A percentile compares a stretch with the other conserved stretches of the same genome.
These are phyloP conservation scores for Drosophila gaucha DNA, from an alignment of 2,888 invertebrate genomes.

Conservation along the genomic window DNA sequence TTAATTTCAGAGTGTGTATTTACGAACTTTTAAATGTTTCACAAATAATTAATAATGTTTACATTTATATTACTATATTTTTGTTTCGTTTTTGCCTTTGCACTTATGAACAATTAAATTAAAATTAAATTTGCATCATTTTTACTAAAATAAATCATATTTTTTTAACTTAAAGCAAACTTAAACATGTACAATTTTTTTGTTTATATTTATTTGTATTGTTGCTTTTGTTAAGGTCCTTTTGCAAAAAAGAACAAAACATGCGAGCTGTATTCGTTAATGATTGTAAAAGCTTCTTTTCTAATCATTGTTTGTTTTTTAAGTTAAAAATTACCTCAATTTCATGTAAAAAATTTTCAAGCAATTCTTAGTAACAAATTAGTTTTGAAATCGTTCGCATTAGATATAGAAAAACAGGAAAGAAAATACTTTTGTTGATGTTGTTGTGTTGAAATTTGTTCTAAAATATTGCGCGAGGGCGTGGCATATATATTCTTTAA, in stretches of 20 bases:
- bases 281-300: conserved; percentile 27
- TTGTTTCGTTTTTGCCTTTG: conserved; percentile 68
- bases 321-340: conserved; percentile 48
- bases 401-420: conserved; percentile 22
- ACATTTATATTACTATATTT: conserved; percentile 58
- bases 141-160: conserved; percentile 69
- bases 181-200: conserved; percentile 66
- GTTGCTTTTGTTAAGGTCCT: conserved; percentile 57
- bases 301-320: conserved; percentile 31
- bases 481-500: conserved; percentile 31
- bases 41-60: conserved; percentile 67
- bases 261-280: conserved; percentile 38
- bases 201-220: conserved; percentile 45
- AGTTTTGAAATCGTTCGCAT: conserved; percentile 38
- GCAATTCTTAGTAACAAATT: conserved; percentile 54
- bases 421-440: conserved; percentile 46
- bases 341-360: conserved; percentile 37
- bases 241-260: conserved; percentile 76
- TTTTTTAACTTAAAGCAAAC: conserved; percentile 77
- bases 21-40: conserved; percentile 50
- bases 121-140: conserved; percentile 76
- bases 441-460: conserved; percentile 18
- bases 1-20: conserved; percentile 26
- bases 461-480: conserved; percentile 39
- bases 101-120: conserved; percentile 63